phyloP scores from a whole-genome alignment of 2,888 invertebrate species.

The Apodemia hepburni region DNA sequence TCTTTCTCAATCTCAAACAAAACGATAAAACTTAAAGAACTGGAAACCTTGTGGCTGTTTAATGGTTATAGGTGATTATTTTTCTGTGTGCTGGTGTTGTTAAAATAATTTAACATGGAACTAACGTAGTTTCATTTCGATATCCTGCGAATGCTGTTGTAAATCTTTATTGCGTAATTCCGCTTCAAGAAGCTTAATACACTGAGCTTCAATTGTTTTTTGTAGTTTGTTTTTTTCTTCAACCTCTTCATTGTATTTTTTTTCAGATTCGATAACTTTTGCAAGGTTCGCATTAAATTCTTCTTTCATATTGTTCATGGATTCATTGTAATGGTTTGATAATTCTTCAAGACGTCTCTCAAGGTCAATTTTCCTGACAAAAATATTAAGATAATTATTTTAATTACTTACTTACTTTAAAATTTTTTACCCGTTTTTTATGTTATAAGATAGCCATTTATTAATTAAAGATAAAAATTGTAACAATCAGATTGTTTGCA shows the following conservation, averaged over 20 bases:
- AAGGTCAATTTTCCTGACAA: conserved; percentile 58
- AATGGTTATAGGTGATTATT: too few relatives aligned
- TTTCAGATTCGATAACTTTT: conserved; percentile 53
- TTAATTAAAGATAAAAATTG: too few relatives aligned
- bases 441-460: too few relatives aligned
- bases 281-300: conserved; percentile 47
- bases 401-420: too few relatives aligned
- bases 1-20: too few relatives aligned
- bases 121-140: conserved; percentile 39
- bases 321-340: conserved; percentile 52
- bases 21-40: too few relatives aligned
- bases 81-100: neutral
- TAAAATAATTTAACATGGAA: neutral
- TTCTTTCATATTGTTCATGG: conserved; percentile 45
- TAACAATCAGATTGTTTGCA: too few relatives aligned
- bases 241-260: conserved; percentile 46
- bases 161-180: conserved; percentile 38
- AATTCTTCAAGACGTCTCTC: conserved; percentile 52
- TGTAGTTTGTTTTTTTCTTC: conserved; percentile 47
- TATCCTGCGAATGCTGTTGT: conserved; percentile 26
- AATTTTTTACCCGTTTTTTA: too few relatives aligned
- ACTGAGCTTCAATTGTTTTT: conserved; percentile 43
- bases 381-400: conserved; percentile 11
- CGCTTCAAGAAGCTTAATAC: conserved; percentile 45
- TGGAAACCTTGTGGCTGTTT: too few relatives aligned